phyloP scores from a whole-genome alignment of 1,140 invertebrate genomes.

The Paramacrobiotus metropolitanus region DNA sequence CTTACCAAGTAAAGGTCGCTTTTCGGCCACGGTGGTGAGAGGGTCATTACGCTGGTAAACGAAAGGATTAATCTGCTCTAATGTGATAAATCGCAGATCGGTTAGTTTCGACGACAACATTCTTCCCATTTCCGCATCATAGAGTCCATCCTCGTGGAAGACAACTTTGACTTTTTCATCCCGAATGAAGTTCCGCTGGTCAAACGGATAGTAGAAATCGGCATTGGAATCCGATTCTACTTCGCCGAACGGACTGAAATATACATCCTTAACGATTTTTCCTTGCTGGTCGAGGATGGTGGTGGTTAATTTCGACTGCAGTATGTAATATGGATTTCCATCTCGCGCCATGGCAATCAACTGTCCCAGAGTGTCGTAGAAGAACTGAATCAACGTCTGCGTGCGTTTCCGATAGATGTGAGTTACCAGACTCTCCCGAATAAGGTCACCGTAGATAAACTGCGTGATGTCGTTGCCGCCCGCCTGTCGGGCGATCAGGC shows the following conservation, averaged over 20 bases:
- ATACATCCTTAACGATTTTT: conserved; percentile 66
- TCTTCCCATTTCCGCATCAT: conserved; percentile 75
- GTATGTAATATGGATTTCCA: conserved; percentile 27
- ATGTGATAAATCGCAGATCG: neutral
- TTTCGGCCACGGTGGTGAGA: neutral
- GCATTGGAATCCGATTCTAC: conserved; percentile 69
- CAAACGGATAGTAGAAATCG: conserved; percentile 64
- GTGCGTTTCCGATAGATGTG: conserved; percentile 73
- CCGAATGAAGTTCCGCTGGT: conserved; percentile 17
- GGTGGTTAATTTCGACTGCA: conserved; percentile 19
- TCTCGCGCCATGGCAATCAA: conserved; percentile 66
- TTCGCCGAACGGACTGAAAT: conserved; percentile 66
- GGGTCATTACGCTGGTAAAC: neutral
- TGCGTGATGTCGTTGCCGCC: conserved; percentile 74
- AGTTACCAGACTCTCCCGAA: conserved; percentile 48
- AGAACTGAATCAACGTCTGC: conserved; percentile 48
- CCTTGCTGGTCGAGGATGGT: conserved; percentile 71
- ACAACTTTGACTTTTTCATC: neutral
- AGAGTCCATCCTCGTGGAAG: conserved; percentile 35
- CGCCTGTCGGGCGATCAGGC: conserved; percentile 60
- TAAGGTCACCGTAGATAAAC: conserved; percentile 74
- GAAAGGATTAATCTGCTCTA: neutral
- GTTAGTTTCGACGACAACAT: conserved; percentile 65
- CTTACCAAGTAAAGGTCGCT: neutral
- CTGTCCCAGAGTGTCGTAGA: conserved; percentile 61